phyloP scores from a whole-genome alignment of 2,797 vertebrate genomes.

The Ceyx erithaca region DNA sequence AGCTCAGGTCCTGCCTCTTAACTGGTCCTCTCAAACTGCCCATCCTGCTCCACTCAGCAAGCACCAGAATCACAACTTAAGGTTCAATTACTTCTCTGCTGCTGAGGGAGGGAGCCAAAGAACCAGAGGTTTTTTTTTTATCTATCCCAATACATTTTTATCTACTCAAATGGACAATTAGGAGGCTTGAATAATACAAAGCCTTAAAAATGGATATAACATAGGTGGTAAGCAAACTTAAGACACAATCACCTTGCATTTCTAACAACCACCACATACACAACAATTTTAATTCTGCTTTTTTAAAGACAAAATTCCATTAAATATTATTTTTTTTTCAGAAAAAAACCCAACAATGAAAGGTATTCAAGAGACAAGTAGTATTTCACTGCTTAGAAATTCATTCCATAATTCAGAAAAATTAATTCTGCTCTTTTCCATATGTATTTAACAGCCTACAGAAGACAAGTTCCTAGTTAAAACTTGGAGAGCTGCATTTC shows the following conservation, averaged over 20 bases:
- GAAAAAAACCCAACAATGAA: background rate
- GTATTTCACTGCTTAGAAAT: constrained; percentile 25
- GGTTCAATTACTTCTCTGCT: background rate
- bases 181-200: constrained; percentile 52
- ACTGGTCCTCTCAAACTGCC: background rate
- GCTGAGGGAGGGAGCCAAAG: background rate
- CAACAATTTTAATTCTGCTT: constrained; percentile 40
- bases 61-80: background rate
- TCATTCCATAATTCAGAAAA: constrained; percentile 35
- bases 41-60: background rate
- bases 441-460: constrained; percentile 19
- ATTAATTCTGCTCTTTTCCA: background rate
- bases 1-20: background rate
- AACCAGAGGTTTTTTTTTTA: background rate
- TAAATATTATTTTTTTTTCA: constrained; percentile 34
- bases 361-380: background rate
- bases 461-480: background rate
- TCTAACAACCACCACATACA: background rate
- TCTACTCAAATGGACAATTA: constrained; percentile 45
- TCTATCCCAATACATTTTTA: constrained; percentile 19
- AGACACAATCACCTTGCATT: constrained; percentile 46
- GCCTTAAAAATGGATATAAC: constrained; percentile 35
- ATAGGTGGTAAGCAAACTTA: constrained; percentile 40
- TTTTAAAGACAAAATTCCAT: constrained; percentile 61
- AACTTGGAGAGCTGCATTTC: background rate